Evolutionary conservation across 2,113 vertebrate genomes (phyloP).

Genomic region (Cryptomyrus ogoouensis): DNA sequence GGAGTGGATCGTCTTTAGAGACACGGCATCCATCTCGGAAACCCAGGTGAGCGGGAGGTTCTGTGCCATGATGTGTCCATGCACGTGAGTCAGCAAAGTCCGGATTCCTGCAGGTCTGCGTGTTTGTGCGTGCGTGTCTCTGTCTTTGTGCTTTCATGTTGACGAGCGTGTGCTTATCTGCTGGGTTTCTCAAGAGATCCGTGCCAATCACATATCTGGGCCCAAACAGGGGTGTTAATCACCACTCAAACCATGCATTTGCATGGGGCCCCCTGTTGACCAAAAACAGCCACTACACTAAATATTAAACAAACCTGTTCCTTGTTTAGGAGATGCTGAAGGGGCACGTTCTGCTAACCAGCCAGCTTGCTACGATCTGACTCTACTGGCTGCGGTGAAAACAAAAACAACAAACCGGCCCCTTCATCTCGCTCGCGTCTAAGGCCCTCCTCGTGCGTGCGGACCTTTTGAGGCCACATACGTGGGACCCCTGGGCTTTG

Average conservation of each 20-base stretch:
- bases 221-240: neutral
- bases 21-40: slow-evolving; percentile 79
- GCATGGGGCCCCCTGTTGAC: neutral
- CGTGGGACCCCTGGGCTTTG: neutral
- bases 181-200: neutral
- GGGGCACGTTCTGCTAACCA: neutral
- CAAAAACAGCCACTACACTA: neutral
- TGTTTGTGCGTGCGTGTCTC: neutral
- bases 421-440: neutral
- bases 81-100: neutral
- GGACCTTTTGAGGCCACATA: neutral
- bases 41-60: slow-evolving; percentile 68
- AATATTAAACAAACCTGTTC: neutral
- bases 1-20: slow-evolving; percentile 93
- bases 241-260: neutral
- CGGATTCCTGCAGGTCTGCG: neutral
- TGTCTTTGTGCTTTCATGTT: neutral
- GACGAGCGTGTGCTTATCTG: neutral
- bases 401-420: neutral
- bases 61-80: neutral
- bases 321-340: neutral
- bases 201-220: neutral
- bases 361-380: neutral
- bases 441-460: neutral
- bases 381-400: neutral